Evolutionary conservation across 2,113 vertebrate genomes (phyloP), one percentile per base, ranked within the genome.

Genomic region (Gasterosteus nipponicus): DNA sequence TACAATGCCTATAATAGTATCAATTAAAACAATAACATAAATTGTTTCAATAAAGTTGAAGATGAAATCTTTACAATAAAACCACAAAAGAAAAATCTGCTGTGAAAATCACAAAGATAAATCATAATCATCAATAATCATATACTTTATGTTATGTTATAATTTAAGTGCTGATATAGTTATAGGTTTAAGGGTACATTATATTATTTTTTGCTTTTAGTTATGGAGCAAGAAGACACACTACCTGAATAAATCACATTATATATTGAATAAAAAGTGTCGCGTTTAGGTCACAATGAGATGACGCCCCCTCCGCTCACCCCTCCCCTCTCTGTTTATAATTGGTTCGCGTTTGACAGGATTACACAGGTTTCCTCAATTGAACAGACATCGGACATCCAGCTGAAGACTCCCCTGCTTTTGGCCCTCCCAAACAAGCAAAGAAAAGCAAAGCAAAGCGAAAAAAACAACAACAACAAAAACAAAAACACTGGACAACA

Each of bases 301-400:
- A 39, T 44, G 65, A 65, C 22, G 31, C 64, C 51, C 41, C 57
- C 58, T 29, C 63, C 44, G 18, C 9, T 6, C 15, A 33, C 35
- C 46, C 44, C 19, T 19, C 47, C 47, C 65, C 73, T 69, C 82
- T 10, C 63, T 16, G 41, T 15, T 70, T 86, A 80, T 92, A 87
- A 92, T 91, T 92, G 87, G 88, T 75, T 82, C 58, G 62, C 58
- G 69, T 82, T 83, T 87, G 81, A 86, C 80, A 62, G 87, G 76
- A 83, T 89, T 86, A 77, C 83, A 70, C 54, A 80, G 80, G 83
- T 91, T 89, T 88, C 80, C 84, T 91, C 88, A 90, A 85, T 89
- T 89, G 85, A 85, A 77, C 69, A 38, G 35, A 61, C 77, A 41
- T 46, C 67, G 39, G 46, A 65, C 77, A 63, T 82, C 74, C 71